Base-by-base conservation (phyloP, 2,888 invertebrate genomes). In the Lithodes maja region DNA sequence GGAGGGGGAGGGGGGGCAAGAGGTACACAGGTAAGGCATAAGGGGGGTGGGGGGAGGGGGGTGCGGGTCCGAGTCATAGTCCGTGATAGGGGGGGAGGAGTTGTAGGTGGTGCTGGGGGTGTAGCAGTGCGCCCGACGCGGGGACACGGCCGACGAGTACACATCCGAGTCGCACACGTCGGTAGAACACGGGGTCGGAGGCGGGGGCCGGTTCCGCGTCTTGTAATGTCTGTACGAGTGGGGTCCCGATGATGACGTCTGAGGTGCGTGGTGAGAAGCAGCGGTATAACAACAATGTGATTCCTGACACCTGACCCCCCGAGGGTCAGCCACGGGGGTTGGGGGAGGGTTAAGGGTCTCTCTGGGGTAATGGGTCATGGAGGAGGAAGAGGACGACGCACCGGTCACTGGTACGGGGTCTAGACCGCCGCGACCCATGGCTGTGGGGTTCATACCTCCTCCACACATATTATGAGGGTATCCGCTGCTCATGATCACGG, bases 141-240 rank as follows among this genome's bases (percentile, higher is more conserved):
- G 88, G 49, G 83, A 83, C 53, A 90, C 68, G 15, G 85, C 88
- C 5, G 89, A 86, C 5, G 90, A 90, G 68, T 90, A 90, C 49
- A 90, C 84, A 71, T 89, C 91, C 12, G 89, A 89, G 69, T 89
- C 97, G 93, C 98, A 98, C 92, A 98, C 97, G 92, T 98, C 98
- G 68, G 98, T 98, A 92, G 97, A 97, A 93, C 98, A 98, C 0
- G 98, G 98, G 50, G 98, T 98, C 12, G 98, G 98, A 53, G 98
- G 98, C 5, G 98, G 98, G 0, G 97, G 97, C 93, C 97, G 97
- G 94, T 96, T 96, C 50, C 89, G 91, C 49, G 90, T 90, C 92
- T 95, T 93, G 93, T 97, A 97, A 94, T 97, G 96, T 53, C 97
- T 95, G 94, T 97, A 97, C 1, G 97, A 92, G 75, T 91, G 90